Conservation (phyloP, 23 tunicate species). For the Diplosoma virens region DNA sequence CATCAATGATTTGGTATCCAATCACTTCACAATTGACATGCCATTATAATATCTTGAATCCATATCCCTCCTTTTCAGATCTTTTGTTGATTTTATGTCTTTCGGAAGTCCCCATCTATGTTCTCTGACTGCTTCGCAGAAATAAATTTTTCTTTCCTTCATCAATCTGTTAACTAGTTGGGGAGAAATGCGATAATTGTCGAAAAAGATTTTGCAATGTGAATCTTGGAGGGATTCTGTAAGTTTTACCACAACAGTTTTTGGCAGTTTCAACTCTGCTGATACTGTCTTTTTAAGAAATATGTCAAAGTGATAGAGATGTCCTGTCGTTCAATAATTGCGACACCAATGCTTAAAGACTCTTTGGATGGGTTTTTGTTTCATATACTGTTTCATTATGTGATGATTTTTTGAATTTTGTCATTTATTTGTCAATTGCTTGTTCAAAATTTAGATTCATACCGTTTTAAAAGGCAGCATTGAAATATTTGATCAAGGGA, state of each 20-base stretch:
- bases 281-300: neutral
- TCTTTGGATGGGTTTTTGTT: no score
- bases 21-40: neutral
- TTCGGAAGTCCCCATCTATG: neutral
- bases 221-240: neutral
- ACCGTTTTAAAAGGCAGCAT: neutral
- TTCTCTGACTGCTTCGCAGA: neutral
- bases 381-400: no score
- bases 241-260: neutral
- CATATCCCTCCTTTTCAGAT: no score
- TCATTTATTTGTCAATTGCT: neutral
- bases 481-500: no score
- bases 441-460: neutral
- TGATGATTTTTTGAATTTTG: neutral
- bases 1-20: neutral
- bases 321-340: no score
- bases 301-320: no score
- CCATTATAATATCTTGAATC: slow-evolving; percentile 1
- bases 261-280: neutral
- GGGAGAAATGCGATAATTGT: neutral
- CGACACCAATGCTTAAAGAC: no score
- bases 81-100: neutral
- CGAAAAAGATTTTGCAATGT: neutral
- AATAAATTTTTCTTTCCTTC: no score
- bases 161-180: no score